A percentile compares a stretch with the other conserved stretches of the same genome.
Evolutionary conservation across 2,797 vertebrate species (phyloP).

Genomic region (Myripristis murdjan): DNA sequence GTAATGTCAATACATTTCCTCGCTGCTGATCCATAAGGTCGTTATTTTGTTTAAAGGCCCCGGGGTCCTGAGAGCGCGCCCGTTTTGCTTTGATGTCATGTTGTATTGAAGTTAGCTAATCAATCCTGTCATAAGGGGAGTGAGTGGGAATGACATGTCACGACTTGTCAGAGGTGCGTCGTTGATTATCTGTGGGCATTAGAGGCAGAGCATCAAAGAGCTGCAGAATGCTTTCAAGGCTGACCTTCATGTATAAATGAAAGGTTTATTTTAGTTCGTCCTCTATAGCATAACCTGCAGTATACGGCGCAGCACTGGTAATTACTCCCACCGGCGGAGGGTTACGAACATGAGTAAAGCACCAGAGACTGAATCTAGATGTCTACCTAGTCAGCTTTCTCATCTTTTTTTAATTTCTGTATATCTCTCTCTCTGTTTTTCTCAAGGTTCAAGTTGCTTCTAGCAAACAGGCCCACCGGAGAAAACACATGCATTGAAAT

Average conservation of each 20-base stretch:
- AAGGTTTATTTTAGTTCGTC: not conserved
- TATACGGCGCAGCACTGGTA: not conserved
- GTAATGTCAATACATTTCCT: not conserved
- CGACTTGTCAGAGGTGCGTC: conserved; percentile 9
- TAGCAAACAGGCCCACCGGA: conserved; percentile 93
- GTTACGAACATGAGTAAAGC: not conserved
- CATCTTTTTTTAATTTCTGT: not conserved
- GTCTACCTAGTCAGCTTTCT: not conserved
- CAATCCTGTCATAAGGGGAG: conserved; percentile 18
- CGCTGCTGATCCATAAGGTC: conserved; percentile 16
- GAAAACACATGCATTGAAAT: conserved; percentile 99
- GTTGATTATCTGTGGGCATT: conserved; percentile 4
- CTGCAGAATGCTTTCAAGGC: not conserved
- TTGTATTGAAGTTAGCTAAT: conserved; percentile 19
- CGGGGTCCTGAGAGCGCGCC: conserved; percentile 2
- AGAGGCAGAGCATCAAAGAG: conserved; percentile 1
- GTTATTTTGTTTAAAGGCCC: not conserved
- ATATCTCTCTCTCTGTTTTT: not conserved
- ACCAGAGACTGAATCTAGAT: not conserved
- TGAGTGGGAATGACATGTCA: conserved; percentile 14
- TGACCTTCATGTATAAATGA: not conserved
- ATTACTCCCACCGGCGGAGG: not conserved
- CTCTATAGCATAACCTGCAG: not conserved
- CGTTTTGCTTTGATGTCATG: conserved; percentile 11
- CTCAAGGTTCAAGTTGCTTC: conserved; percentile 94